Conservation (phyloP, 2,888 invertebrate genomes). For the Pollenia angustigena region DNA sequence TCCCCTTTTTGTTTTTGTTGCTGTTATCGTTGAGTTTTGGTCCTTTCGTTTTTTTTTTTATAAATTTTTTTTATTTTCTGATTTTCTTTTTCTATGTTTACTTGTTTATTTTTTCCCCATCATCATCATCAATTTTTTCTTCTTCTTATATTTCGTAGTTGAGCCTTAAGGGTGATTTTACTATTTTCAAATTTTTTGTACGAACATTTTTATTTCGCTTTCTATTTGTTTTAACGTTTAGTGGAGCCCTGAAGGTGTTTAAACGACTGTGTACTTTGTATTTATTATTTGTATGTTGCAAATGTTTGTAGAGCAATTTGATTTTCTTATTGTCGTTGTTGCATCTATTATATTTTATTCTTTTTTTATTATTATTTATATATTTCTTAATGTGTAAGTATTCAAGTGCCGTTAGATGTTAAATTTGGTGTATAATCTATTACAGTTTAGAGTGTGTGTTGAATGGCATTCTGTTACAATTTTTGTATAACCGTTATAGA, state of each 20-base stretch:
- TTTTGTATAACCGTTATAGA: conserved; percentile 1
- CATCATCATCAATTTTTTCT: conserved; percentile 20
- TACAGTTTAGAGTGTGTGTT: conserved; percentile 51
- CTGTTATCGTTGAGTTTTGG: conserved; percentile 75
- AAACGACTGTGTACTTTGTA: conserved; percentile 40
- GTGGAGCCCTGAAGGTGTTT: conserved; percentile 65
- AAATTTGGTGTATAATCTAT: conserved; percentile 42
- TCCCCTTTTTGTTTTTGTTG: conserved; percentile 42
- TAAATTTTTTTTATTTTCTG: conserved; percentile 67
- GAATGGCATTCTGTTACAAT: conserved; percentile 51
- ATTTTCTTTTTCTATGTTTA: conserved; percentile 66
- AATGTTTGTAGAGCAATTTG: conserved; percentile 52
- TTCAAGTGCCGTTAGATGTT: conserved; percentile 34
- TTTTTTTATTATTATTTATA: conserved; percentile 8
- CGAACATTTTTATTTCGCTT: conserved; percentile 18
- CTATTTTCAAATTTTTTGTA: conserved; percentile 63
- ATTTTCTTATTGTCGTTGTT: conserved; percentile 39
- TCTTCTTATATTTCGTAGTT: conserved; percentile 34
- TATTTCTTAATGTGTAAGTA: not conserved
- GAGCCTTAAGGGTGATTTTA: conserved; percentile 77
- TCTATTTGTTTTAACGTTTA: conserved; percentile 52
- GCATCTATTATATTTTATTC: not conserved
- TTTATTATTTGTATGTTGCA: conserved; percentile 30
- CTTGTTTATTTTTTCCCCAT: conserved; percentile 27
- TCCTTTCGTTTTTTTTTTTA: conserved; percentile 29